Base-by-base conservation (phyloP, 2,797 vertebrate species). In the Syndactyla subalaris region DNA sequence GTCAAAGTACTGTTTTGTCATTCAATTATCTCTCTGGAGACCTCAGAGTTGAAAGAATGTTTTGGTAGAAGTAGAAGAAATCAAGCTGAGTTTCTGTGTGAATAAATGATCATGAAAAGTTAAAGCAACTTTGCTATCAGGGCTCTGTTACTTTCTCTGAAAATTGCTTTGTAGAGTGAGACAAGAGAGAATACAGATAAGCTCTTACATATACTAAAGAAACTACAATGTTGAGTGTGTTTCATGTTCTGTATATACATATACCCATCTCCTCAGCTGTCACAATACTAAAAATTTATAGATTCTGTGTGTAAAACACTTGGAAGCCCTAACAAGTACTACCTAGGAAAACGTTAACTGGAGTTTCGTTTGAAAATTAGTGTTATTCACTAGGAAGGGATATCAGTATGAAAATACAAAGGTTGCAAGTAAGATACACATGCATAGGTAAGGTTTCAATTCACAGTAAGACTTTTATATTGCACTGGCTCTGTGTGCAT, bases 401-500 rank as follows among this genome's bases (percentile, higher is more conserved):
- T 73, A 46, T 34, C 15, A 62, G 17, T 59, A 72, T 29, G 16
- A 85, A 89, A 89, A 65, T 58, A 30, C 12, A 57, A 76, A 59
- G 4, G 10, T 59, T 87, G 26, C 16, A 61, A 84, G 29, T 38
- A 48, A 78, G 86, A 41, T 36, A 82, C 75, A 81, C 39, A 68
- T 17, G 14, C 13, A 39, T 10, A 43, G 7, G 5, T 62, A 45
- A 8, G 2, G 8, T 77, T 92, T 85, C 29, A 34, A 24, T 27
- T 63, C 26, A 49, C 12, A 41, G 7, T 39, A 27, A 76, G 23
- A 67, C 5, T 6, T 75, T 92, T 59, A 24, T 63, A 18, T 65
- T 46, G 19, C 4, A 51, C 7, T 24, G 16, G 3, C 19, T n/a
- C 4, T 5, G 9, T 46, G 17, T 5, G 20, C 4, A 16, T 4